Evolutionary conservation across 2,888 invertebrate genomes (phyloP), one percentile per base, ranked within the genome.

Genomic region (Pocota personata): DNA sequence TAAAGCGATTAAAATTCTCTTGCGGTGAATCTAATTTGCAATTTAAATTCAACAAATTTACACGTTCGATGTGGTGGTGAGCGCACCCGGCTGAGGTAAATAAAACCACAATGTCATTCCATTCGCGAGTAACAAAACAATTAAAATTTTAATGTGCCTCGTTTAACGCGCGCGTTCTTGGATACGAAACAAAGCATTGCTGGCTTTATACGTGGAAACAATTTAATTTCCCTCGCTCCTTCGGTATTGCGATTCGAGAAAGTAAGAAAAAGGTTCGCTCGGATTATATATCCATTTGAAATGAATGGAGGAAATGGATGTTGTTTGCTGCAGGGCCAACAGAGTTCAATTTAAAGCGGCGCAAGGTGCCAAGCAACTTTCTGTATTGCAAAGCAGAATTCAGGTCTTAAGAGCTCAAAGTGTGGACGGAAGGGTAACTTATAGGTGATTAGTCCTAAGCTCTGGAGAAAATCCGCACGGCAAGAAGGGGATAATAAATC

Each of bases 1-100:
- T 83, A 79, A 72, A 67, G 79, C 83, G 83, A 73, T 83, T 83
- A 83, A 79, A 83, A 83, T 83, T 83, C 83, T 57, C 79, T 69
- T 79, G 79, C 67, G 78, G 78, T 58, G 78, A 27, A 60, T 83
- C 55, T 73, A 79, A 83, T 83, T 83, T 83, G 83, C 78, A 83
- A 79, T 83, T 83, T 73, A 83, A 72, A 83, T 79, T 69, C 27
- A n/a, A 21, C 78, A 71, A 79, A 73, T 83, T 83, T 83, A 79
- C 78, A 83, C 83, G 73, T 83, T 83, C 62, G 67, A 67, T 73
- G 16, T 10, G 57, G 30, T 14, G 35, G 50, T 30, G 35, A 27
- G 7, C 2, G 32, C n/a, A 16, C 46, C 7, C 10, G 16, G 27
- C 52, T 30, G 52, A 57, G 66, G 78, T 77, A 62, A 67, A 43